Evolutionary conservation across 2,113 vertebrate species (phyloP).

Genomic region (Mola mola): DNA sequence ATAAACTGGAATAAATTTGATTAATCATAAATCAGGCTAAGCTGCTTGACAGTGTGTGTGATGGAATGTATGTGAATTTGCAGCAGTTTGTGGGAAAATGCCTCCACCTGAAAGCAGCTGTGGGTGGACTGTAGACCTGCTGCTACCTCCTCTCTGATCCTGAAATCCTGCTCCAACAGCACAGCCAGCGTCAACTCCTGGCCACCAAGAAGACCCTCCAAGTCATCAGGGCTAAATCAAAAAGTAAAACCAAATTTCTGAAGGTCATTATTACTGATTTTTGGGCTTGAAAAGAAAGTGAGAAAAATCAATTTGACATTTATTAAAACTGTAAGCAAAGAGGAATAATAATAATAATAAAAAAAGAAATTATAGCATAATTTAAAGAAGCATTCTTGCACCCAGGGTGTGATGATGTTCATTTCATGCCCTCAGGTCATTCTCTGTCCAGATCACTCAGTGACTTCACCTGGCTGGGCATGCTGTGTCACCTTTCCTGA

Average conservation of each 20-base stretch:
- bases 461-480: conserved; percentile 38
- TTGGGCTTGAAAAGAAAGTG: neutral
- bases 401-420: conserved; percentile 8
- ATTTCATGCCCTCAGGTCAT: conserved; percentile 44
- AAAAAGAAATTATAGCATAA: neutral
- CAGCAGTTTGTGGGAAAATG: conserved; percentile 77
- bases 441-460: conserved; percentile 29
- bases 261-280: neutral
- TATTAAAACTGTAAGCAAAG: neutral
- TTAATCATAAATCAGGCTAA: no score
- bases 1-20: no score
- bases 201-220: conserved; percentile 72
- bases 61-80: conserved; percentile 86
- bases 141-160: conserved; percentile 83
- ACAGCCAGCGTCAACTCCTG: conserved; percentile 80
- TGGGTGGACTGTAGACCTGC: conserved; percentile 72
- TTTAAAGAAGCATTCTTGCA: conserved; percentile 16
- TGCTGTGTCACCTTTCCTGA: conserved; percentile 38
- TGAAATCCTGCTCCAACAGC: conserved; percentile 85
- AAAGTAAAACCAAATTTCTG: conserved; percentile 5
- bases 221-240: conserved; percentile 39
- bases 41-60: conserved; percentile 84
- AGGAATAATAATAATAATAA: neutral
- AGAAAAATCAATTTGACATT: neutral
- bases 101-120: conserved; percentile 70